Base-by-base conservation (phyloP, 1,140 invertebrate species). In the Nomia melanderi region DNA sequence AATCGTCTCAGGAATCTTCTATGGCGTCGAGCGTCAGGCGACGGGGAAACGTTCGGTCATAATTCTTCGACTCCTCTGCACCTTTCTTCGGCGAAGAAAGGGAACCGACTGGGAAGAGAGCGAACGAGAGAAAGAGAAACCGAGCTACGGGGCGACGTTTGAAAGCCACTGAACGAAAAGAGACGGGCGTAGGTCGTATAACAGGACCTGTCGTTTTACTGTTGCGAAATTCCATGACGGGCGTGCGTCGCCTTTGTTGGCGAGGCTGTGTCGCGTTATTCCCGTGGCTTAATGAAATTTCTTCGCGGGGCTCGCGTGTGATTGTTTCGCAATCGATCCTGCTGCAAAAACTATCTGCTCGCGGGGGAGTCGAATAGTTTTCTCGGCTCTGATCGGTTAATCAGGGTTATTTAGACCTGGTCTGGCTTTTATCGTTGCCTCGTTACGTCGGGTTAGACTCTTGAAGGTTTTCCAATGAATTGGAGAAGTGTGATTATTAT, bases 161-260 rank as follows among this genome's bases (percentile, higher is more conserved):
- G 59, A 41, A 41, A 11, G 31, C 8, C 8, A 7, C 27, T n/a
- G 56, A 60, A 17, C 29, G 20, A 9, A 27, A 1, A 36, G 27
- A 3, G 25, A 59, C 14, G 20, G 4, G 23, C 0, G 0, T 2
- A 41, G n/a, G 7, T 69, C 33, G 23, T 23, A 57, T 6, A 17
- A 67, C 66, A 31, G 53, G 14, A 56, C 39, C 47, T 27, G 23
- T 44, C 36, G 53, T 57, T 44, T 41, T 17, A 44, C 14, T n/a
- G 70, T 73, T 73, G 59, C 47, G 70, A 73, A 73, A 73, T 54
- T 41, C 8, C 31, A 9, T 8, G 25, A 54, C 60, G 31, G 70
- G 29, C 53, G 67, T 63, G 70, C 39, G 57, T 53, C 47, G 59
- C 70, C 70, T 63, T 54, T 73, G 70, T 63, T 57, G 59, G 33